Evolutionary conservation across 2,797 vertebrate species (phyloP).

Genomic region (Iguana delicatissima): DNA sequence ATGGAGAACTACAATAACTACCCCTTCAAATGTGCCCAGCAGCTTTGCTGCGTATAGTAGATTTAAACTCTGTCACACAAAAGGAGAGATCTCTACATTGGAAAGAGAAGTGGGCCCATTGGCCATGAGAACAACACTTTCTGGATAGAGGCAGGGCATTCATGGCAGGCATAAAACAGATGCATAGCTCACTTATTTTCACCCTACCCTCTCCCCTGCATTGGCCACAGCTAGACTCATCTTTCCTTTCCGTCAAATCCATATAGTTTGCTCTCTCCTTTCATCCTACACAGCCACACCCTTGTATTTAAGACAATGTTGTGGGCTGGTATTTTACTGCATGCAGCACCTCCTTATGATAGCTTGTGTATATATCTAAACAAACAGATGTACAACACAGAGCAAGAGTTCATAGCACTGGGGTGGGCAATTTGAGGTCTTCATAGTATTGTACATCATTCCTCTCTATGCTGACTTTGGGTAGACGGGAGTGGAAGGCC

Average conservation of each 20-base stretch:
- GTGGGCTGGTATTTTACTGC: too few relatives aligned
- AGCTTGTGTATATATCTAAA: too few relatives aligned
- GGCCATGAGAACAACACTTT: background rate
- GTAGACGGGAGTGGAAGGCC: too few relatives aligned
- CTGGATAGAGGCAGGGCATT: background rate
- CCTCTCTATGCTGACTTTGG: too few relatives aligned
- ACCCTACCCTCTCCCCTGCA: background rate
- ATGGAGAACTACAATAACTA: too few relatives aligned
- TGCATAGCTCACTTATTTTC: background rate
- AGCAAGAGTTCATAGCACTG: too few relatives aligned
- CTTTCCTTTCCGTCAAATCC: background rate
- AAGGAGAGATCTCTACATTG: background rate
- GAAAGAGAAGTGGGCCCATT: background rate
- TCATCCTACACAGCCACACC: background rate
- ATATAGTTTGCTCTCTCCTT: background rate
- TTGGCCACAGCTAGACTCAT: background rate
- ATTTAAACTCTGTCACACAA: background rate
- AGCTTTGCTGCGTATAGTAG: background rate
- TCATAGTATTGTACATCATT: too few relatives aligned
- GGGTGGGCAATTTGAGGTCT: too few relatives aligned
- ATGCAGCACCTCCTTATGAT: too few relatives aligned
- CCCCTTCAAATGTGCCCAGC: too few relatives aligned
- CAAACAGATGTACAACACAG: too few relatives aligned
- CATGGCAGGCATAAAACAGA: background rate
- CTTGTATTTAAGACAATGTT: background rate